A percentile compares a stretch with the other conserved stretches of the same genome.
phyloP scores from a whole-genome alignment of 2,888 invertebrate genomes.

The Escarpia spicata region DNA sequence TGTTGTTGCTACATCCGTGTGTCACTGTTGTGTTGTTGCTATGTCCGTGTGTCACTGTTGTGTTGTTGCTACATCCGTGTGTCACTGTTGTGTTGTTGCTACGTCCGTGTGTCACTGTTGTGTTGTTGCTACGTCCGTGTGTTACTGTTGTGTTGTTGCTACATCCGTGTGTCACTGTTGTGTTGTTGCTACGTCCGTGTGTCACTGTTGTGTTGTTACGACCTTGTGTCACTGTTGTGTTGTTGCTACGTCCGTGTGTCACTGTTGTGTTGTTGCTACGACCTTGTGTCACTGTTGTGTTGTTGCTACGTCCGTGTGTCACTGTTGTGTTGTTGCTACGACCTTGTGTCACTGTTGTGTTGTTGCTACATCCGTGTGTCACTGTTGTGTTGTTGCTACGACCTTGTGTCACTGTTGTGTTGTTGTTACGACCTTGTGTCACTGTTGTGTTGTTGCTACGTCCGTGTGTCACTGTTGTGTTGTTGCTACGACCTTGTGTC shows the following conservation, averaged over 20 bases:
- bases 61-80: neutral
- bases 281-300: neutral
- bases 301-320: neutral
- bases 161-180: neutral
- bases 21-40: neutral
- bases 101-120: no score
- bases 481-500: no score
- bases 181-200: neutral
- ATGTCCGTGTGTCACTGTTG: neutral
- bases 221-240: no score
- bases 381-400: neutral
- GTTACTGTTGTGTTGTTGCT: no score
- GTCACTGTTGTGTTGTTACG: neutral
- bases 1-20: neutral
- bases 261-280: neutral
- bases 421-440: no score
- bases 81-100: neutral
- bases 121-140: no score
- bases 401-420: no score
- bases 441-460: no score
- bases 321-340: neutral
- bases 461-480: no score
- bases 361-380: neutral
- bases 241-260: neutral
- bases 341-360: neutral